Evolutionary conservation across 2,797 vertebrate species (phyloP), one percentile per base, ranked within the genome.

Genomic region (Pagetopsis macropterus): DNA sequence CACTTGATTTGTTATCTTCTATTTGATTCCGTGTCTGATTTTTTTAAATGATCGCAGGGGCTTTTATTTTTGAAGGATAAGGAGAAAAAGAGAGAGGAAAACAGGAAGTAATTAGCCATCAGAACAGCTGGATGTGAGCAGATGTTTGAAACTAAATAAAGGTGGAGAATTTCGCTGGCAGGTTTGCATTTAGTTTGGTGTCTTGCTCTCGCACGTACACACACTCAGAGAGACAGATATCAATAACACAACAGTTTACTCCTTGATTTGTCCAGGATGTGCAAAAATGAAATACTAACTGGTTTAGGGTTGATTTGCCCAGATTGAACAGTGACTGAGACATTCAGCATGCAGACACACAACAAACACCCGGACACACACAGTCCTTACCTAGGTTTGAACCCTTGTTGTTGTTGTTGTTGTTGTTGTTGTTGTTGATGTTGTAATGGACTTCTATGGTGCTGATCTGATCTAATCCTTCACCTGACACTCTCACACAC

Each of bases 371-470:
- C 52, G 44, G 23, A 69, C 23, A 76, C 23, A 19, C 55, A 75
- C 65, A 44, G 61, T 62, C 82, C 77, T 73, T 70, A 79, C 79
- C 79, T 81, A 79, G 76, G 79, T 82, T 84, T 79, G 44, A 82
- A 89, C 77, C 86, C 78, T 86, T 81, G 60, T 87, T 50, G 78
- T 89, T 75, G 84, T 91, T 71, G 74, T 37, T 37, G 33, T 84
- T 86, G 87, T 89, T 89, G 33, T 84, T 86, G 87, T 89, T 89
- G 83, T 91, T 71, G 76, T 37, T 37, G 33, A 85, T 86, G 87
- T 89, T 89, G 87, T 91, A 84, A 83, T 86, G 86, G 81, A 91
- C 88, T 90, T 89, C 40, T 83, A 86, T 90, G 90, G 90, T 93
- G 91, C 91, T 93, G 90, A 93, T 87, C 81, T 84, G 57, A 79